Percentiles rank a stretch among this genome's conserved stretches.
These are phyloP conservation scores for Rhynchomys soricoides DNA, from an alignment of 2,113 vertebrate genomes.

Conservation along the genomic window DNA sequence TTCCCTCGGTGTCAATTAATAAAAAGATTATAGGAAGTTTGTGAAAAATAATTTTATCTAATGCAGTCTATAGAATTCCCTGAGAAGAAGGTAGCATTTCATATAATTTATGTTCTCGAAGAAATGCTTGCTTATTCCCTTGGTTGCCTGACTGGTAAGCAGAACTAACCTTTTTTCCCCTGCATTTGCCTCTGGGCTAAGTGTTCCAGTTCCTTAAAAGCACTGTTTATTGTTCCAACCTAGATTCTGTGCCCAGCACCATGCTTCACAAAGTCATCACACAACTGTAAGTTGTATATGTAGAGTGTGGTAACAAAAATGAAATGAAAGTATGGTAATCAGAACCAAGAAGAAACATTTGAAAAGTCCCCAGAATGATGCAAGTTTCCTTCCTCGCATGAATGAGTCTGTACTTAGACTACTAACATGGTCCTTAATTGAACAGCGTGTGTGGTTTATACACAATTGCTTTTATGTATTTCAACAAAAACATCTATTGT, in stretches of 20 bases:
- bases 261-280: conserved; percentile 39
- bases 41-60: conserved; percentile 76
- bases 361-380: not conserved
- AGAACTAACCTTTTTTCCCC: conserved; percentile 45
- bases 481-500: conserved; percentile 21
- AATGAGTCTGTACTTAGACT: conserved; percentile 28
- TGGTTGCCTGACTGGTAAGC: conserved; percentile 70
- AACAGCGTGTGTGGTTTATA: conserved; percentile 41
- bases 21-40: conserved; percentile 81
- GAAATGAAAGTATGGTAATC: not conserved
- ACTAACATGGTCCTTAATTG: conserved; percentile 48
- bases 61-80: conserved; percentile 71
- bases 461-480: not conserved
- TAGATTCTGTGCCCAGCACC: not conserved
- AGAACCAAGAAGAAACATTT: conserved; percentile 8
- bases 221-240: not conserved
- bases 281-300: conserved; percentile 35
- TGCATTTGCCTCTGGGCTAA: conserved; percentile 44
- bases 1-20: conserved; percentile 80
- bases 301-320: conserved; percentile 27
- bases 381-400: not conserved
- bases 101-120: conserved; percentile 65
- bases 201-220: conserved; percentile 49
- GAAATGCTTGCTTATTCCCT: conserved; percentile 66
- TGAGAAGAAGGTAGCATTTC: conserved; percentile 71